Conservation (phyloP, 1,140 invertebrate genomes). For the Tribolium castaneum region DNA sequence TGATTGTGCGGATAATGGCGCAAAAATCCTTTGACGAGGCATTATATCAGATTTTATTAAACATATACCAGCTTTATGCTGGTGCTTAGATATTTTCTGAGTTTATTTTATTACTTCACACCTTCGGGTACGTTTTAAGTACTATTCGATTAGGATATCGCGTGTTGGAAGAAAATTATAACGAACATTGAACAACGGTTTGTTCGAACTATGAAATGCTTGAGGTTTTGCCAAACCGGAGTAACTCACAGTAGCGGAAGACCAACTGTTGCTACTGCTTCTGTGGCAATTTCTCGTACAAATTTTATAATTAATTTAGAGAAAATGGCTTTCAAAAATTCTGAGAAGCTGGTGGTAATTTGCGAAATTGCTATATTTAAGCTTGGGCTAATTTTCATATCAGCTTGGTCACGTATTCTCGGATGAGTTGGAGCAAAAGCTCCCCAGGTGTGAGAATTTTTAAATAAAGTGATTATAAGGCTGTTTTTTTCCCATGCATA, state of each 20-base stretch:
- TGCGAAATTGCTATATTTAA: background rate
- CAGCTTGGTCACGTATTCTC: background rate
- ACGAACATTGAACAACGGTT: background rate
- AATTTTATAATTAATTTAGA: no score
- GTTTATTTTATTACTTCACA: background rate
- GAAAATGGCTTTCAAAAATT: background rate
- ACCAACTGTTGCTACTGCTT: background rate
- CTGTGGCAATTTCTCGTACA: background rate
- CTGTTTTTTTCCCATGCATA: background rate
- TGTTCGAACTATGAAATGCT: background rate
- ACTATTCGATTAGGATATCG: background rate
- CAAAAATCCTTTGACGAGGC: background rate
- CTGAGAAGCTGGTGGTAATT: background rate
- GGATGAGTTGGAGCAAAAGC: background rate
- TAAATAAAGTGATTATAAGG: conserved; percentile 10
- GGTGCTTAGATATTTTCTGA: background rate
- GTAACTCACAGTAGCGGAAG: background rate
- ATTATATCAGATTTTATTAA: background rate
- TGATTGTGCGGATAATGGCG: background rate
- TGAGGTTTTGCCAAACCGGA: background rate
- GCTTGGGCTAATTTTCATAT: background rate
- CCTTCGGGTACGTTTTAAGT: background rate
- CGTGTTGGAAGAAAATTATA: conserved; percentile 1
- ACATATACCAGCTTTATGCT: background rate
- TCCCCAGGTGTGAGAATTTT: background rate